phyloP scores from a whole-genome alignment of 2,797 vertebrate genomes.

The Propithecus deckenii region DNA sequence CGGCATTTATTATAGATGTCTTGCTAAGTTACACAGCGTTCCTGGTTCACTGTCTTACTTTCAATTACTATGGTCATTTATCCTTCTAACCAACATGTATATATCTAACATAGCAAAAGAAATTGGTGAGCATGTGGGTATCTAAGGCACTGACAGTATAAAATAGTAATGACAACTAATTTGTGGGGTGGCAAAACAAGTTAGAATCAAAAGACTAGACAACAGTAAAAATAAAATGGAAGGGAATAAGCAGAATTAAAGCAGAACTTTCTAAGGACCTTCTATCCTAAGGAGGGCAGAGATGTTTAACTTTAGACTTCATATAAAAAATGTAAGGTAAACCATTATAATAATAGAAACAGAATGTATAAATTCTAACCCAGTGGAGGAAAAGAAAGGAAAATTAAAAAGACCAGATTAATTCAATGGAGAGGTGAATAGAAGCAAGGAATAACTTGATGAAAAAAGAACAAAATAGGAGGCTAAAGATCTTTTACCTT shows the following conservation, averaged over 20 bases:
- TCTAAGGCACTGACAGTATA: not conserved
- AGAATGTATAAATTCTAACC: conserved; percentile 31
- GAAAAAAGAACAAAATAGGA: not conserved
- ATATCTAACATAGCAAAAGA: not conserved
- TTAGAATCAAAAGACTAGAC: not conserved
- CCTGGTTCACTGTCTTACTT: not conserved
- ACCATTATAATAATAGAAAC: not conserved
- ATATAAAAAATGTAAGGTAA: not conserved
- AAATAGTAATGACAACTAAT: not conserved
- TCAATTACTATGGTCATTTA: not conserved
- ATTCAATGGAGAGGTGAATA: not conserved
- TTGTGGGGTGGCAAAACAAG: not conserved
- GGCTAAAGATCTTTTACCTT: not conserved
- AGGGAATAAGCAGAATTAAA: not conserved
- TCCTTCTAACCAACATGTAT: not conserved
- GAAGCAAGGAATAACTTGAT: not conserved
- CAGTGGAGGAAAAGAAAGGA: not conserved
- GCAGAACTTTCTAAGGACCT: not conserved
- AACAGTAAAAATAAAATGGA: not conserved
- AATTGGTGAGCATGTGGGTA: not conserved
- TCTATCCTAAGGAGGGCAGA: not conserved
- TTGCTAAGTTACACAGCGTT: not conserved
- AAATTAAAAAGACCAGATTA: not conserved
- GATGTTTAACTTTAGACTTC: not conserved
- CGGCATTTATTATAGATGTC: not conserved